Evolutionary conservation across 1,140 invertebrate genomes (phyloP).

Genomic region (Diabrotica undecimpunctata): DNA sequence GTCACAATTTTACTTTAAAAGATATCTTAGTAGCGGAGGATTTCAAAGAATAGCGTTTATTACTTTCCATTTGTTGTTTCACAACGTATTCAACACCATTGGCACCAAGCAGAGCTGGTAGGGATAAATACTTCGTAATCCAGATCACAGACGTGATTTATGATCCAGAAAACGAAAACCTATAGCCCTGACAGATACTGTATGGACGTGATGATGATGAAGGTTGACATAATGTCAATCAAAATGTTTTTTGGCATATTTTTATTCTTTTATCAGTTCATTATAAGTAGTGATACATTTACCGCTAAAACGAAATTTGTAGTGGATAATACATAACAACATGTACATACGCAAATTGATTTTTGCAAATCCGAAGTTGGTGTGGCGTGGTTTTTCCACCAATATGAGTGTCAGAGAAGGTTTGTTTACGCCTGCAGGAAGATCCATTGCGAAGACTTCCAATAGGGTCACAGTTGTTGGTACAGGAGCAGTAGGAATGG

Average conservation of each 20-base stretch:
- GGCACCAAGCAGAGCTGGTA: constrained; percentile 76
- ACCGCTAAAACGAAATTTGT: no score
- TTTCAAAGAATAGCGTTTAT: constrained; percentile 62
- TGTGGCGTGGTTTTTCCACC: constrained; percentile 44
- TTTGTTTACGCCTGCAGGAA: constrained; percentile 48
- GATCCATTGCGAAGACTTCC: constrained; percentile 49
- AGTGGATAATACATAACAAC: no score
- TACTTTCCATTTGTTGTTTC: constrained; percentile 67
- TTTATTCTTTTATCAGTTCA: no score
- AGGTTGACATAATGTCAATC: no score
- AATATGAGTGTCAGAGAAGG: constrained; percentile 45
- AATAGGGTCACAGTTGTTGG: constrained; percentile 85
- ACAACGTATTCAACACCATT: constrained; percentile 73
- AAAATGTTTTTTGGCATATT: no score
- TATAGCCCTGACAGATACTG: constrained; percentile 78
- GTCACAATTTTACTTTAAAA: no score
- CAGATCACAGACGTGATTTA: no score
- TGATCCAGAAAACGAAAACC: constrained; percentile 76
- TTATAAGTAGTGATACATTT: no score
- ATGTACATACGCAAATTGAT: no score
- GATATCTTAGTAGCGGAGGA: constrained; percentile 65
- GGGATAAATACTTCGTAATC: constrained; percentile 81
- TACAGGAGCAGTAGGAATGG: constrained; percentile 90
- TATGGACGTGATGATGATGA: no score
- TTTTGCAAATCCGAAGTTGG: no score